Percentiles rank a stretch among this genome's conserved stretches.
These are phyloP conservation scores for Chironex yamaguchii DNA, from an alignment of 30 jellyfish, hydroid and myxozoan genomes.

Conservation along the genomic window DNA sequence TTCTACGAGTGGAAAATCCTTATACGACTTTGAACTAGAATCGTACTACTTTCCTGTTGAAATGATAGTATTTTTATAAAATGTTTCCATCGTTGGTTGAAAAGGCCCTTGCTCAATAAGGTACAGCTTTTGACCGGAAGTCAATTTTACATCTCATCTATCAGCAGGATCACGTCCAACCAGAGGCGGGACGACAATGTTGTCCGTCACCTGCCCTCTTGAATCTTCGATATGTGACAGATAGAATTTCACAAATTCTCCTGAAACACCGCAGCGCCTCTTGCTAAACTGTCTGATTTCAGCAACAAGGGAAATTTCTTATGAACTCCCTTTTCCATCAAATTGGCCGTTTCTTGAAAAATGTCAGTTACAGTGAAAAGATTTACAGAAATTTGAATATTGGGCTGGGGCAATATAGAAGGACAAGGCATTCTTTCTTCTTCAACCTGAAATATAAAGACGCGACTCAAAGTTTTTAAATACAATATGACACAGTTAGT, in stretches of 20 bases:
- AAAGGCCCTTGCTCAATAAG: conserved; percentile 20
- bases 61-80: too few species aligned
- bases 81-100: too few species aligned
- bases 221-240: background rate
- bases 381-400: background rate
- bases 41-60: background rate
- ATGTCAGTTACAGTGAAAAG: conserved; percentile 8
- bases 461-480: background rate
- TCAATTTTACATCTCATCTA: background rate
- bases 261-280: background rate
- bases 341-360: background rate
- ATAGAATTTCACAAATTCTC: conserved; percentile 7
- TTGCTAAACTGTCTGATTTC: conserved; percentile 13
- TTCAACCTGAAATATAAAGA: conserved; percentile 1
- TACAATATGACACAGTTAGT: too few species aligned
- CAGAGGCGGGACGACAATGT: background rate
- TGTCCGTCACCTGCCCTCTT: background rate
- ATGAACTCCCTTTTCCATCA: conserved; percentile 12
- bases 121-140: background rate
- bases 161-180: conserved; percentile 24
- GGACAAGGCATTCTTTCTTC: conserved; percentile 11
- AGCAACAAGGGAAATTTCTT: conserved; percentile 5
- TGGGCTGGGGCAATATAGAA: conserved; percentile 13
- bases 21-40: background rate
- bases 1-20: background rate